phyloP scores from a whole-genome alignment of 2,797 vertebrate species.

The Falco naumanni region DNA sequence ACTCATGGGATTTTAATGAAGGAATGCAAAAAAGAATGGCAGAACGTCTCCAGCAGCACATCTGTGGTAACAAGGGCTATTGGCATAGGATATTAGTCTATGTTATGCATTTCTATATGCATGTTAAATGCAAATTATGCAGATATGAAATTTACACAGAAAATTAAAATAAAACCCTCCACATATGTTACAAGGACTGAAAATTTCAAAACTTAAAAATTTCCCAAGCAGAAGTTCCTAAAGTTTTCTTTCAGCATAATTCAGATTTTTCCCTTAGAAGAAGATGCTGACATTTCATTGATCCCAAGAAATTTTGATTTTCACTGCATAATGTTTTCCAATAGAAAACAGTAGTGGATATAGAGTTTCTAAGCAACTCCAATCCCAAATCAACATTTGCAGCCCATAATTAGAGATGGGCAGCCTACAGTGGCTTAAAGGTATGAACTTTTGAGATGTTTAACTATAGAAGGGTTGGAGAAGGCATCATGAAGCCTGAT shows the following conservation, averaged over 20 bases:
- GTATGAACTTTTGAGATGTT: not conserved
- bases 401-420: not conserved
- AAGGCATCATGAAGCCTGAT: not conserved
- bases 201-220: not conserved
- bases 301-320: not conserved
- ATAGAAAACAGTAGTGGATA: not conserved
- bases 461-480: not conserved
- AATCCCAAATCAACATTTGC: not conserved
- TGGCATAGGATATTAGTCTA: not conserved
- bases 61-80: not conserved
- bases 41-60: slow-evolving; percentile 31
- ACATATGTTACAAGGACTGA: not conserved
- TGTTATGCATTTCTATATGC: not conserved
- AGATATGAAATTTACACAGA: not conserved
- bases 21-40: slow-evolving; percentile 1
- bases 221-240: not conserved
- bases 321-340: not conserved
- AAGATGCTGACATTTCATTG: not conserved
- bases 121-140: not conserved
- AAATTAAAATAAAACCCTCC: not conserved
- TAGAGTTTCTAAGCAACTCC: not conserved
- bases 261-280: not conserved
- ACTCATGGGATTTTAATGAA: slow-evolving; percentile 43
- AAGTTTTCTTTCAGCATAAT: not conserved
- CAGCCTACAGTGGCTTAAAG: not conserved